Conservation (phyloP, 2,888 invertebrate genomes). For the Seladonia tumulorum region DNA sequence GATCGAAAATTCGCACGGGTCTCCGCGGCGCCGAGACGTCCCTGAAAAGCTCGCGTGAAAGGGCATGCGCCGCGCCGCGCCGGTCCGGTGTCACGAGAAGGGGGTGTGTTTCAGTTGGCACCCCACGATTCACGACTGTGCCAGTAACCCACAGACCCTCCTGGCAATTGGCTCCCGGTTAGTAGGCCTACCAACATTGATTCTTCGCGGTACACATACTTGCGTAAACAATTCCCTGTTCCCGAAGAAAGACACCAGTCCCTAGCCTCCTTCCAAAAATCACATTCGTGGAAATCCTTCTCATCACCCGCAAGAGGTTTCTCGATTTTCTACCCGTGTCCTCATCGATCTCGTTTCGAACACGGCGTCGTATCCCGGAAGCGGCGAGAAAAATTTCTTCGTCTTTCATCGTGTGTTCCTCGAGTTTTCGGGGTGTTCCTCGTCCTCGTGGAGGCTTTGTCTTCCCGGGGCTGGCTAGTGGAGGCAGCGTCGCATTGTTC, state of each 20-base stretch:
- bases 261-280: neutral
- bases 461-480: slow-evolving; percentile 60
- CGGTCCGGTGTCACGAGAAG: slow-evolving; percentile 68
- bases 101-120: slow-evolving; percentile 76
- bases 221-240: slow-evolving; percentile 59
- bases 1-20: slow-evolving; percentile 28
- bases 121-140: slow-evolving; percentile 78
- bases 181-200: slow-evolving; percentile 77
- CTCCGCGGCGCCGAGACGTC: slow-evolving; percentile 22
- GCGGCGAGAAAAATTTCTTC: neutral
- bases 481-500: slow-evolving; percentile 77
- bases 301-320: neutral
- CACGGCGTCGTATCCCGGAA: neutral
- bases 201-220: slow-evolving; percentile 53
- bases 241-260: neutral
- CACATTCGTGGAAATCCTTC: neutral
- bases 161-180: slow-evolving; percentile 79
- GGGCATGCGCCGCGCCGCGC: slow-evolving; percentile 79
- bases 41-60: slow-evolving; percentile 59
- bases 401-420: neutral
- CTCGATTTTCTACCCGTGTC: neutral
- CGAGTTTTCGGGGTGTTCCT: neutral
- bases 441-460: neutral
- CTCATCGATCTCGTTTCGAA: slow-evolving; percentile 22
- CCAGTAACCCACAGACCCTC: slow-evolving; percentile 83